Percentiles rank a stretch among this genome's conserved stretches.
Evolutionary conservation across 1,140 invertebrate species (phyloP).

Genomic region (Eupristina koningsbergeri): DNA sequence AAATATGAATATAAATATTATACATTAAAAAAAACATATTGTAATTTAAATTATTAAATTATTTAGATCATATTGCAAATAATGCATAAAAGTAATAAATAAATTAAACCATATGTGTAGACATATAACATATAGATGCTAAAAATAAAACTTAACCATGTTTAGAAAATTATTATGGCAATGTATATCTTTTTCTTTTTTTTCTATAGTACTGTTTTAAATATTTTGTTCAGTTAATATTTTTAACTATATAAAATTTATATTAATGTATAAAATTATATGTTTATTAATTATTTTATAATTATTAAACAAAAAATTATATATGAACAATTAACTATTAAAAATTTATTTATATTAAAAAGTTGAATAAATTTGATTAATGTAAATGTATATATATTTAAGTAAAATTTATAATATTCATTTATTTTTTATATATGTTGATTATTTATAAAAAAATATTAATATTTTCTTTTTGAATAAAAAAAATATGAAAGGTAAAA

Average conservation of each 20-base stretch:
- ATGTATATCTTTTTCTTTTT: constrained; percentile 20
- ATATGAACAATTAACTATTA: too few relatives aligned
- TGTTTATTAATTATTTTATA: too few relatives aligned
- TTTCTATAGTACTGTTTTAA: neutral
- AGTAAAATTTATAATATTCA: neutral
- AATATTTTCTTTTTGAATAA: neutral
- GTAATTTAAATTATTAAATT: too few relatives aligned
- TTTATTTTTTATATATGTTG: neutral
- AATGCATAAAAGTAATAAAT: neutral
- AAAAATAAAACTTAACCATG: constrained; percentile 29
- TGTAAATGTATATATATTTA: neutral
- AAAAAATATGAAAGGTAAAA: neutral
- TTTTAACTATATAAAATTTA: too few relatives aligned
- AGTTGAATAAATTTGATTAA: too few relatives aligned
- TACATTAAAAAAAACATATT: too few relatives aligned
- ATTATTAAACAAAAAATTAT: too few relatives aligned
- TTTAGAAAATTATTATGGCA: constrained; percentile 31
- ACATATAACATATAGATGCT: neutral
- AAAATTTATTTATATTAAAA: too few relatives aligned
- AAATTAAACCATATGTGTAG: neutral
- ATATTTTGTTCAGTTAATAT: neutral
- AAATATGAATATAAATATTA: neutral
- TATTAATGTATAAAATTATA: too few relatives aligned
- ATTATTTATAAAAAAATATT: constrained; percentile 4
- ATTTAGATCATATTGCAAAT: too few relatives aligned